Evolutionary conservation across 2,888 invertebrate species (phyloP), one percentile per base, ranked within the genome.

Genomic region (Herminia tarsipennalis): DNA sequence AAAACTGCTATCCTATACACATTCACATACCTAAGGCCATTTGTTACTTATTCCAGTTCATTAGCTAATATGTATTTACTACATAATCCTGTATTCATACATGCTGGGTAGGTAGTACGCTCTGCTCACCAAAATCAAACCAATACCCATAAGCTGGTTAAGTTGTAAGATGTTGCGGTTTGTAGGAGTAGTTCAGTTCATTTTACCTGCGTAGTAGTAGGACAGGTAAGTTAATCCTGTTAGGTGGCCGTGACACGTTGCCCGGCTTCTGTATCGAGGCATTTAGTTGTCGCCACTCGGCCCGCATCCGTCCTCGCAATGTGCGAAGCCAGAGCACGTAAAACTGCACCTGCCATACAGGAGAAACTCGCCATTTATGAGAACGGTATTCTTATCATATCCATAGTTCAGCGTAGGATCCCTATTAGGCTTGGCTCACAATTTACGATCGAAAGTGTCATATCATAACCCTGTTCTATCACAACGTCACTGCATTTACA

Each of bases 171-270:
- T 54, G 53, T 53, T 49, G 64, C 52, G 64, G 60, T 81, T 77
- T 73, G 78, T 77, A 78, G 76, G 73, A 69, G 75, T 76, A 75
- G 77, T 77, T 74, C 67, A 76, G 78, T 77, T 76, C 66, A 74
- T 73, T 81, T 80, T 84, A 83, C 83, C 81, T 86, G 86, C 87
- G 86, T 81, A 88, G 83, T 81, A 88, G 83, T 88, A 78, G 88
- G 86, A 79, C 88, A 85, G 84, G 88, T 87, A 76, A 73, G 78
- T 59, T 81, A 91, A 91, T 91, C 91, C 91, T 87, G 89, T 91
- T 91, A 91, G 88, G 80, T 88, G 91, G 81, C 90, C 91, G 82
- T 90, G 90, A 90, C 91, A 89, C 77, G 84, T 76, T 88, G 83
- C 79, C 83, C 86, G 88, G 88, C 87, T 88, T 88, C 87, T 83